Conservation (phyloP, 2,113 vertebrate species). For the Xenus cinereus region DNA sequence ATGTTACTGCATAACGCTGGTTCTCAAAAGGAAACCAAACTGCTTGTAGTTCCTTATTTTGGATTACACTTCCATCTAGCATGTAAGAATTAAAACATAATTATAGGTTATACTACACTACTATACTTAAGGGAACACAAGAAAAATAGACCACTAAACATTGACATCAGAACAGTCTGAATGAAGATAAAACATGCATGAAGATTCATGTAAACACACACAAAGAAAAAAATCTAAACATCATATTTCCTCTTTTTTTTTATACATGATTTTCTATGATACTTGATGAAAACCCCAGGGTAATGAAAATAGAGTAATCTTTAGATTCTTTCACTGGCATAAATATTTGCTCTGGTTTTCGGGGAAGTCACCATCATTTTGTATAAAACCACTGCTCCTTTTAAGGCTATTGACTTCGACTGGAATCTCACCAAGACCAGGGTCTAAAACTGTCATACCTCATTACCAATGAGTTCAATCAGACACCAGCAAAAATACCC, state of each 20-base stretch:
- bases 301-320: background rate
- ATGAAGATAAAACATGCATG: background rate
- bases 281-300: background rate
- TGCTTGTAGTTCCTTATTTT: background rate
- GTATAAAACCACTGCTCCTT: background rate
- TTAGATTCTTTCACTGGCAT: background rate
- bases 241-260: background rate
- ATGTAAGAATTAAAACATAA: background rate
- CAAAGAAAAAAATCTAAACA: background rate
- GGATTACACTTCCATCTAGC: background rate
- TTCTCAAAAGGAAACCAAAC: background rate
- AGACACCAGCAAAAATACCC: background rate
- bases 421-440: background rate
- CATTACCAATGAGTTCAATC: background rate
- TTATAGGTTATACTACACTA: background rate
- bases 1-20: background rate
- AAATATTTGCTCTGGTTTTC: background rate
- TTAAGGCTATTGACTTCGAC: background rate
- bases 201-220: background rate
- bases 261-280: background rate
- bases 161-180: background rate
- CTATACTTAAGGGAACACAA: background rate
- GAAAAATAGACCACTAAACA: background rate
- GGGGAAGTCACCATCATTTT: background rate
- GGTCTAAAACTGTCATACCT: background rate